These are phyloP conservation scores for Steromphala cineraria DNA, from an alignment of 2,888 invertebrate species.

Conservation along the genomic window DNA sequence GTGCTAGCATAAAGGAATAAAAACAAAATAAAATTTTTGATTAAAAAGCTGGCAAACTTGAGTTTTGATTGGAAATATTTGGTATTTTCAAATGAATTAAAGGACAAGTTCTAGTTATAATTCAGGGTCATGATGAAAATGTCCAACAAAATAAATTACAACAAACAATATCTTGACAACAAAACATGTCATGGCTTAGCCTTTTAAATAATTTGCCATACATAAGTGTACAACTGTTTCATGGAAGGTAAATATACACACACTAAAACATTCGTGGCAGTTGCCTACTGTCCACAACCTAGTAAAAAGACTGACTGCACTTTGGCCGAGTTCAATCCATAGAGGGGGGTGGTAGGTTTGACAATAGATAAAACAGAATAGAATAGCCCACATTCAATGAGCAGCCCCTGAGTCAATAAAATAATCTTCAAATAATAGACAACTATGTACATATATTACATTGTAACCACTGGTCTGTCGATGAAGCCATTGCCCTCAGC, in stretches of 20 bases:
- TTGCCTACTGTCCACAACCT: neutral
- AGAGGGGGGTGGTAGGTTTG: constrained; percentile 20
- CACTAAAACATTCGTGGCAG: neutral
- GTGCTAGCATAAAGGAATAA: too few relatives aligned
- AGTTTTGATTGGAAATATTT: neutral
- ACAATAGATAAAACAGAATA: constrained; percentile 15
- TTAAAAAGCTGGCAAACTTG: too few relatives aligned
- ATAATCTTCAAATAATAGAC: constrained; percentile 27
- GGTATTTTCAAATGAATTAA: neutral
- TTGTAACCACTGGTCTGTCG: neutral
- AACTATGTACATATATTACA: constrained; percentile 33
- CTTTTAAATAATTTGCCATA: constrained; percentile 11
- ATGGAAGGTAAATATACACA: neutral
- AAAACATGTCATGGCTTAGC: constrained; percentile 16
- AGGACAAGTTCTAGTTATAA: neutral
- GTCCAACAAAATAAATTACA: constrained; percentile 18
- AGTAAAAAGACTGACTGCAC: neutral
- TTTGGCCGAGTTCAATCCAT: constrained; percentile 1
- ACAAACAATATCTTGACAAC: constrained; percentile 17
- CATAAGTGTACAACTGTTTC: constrained; percentile 5
- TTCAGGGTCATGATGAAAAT: constrained; percentile 14
- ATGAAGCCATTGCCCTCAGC: too few relatives aligned
- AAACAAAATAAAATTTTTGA: too few relatives aligned
- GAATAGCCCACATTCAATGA: constrained; percentile 13
- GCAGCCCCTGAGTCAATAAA: constrained; percentile 38